phyloP scores from a whole-genome alignment of 2,888 invertebrate genomes.

The Lordiphosa andalusiaca region DNA sequence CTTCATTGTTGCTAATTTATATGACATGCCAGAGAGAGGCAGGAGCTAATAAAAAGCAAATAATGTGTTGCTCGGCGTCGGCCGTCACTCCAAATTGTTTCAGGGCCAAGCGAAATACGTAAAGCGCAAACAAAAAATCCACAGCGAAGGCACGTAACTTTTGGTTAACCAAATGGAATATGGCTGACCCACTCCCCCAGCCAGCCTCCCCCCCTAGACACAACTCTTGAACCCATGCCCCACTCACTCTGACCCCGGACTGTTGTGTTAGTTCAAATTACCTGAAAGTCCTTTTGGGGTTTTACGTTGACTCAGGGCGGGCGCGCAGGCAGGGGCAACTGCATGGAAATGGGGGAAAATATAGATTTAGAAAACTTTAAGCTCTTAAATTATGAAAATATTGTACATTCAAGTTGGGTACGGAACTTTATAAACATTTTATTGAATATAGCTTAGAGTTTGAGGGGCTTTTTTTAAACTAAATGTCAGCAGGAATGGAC shows the following conservation, averaged over 20 bases:
- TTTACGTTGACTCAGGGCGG: conserved; percentile 26
- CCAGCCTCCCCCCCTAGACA: conserved; percentile 32
- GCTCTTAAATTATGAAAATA: conserved; percentile 12
- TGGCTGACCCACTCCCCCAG: conserved; percentile 45
- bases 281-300: conserved; percentile 54
- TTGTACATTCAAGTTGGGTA: conserved; percentile 14
- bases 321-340: background rate
- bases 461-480: too few species aligned
- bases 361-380: too few species aligned
- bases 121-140: conserved; percentile 16
- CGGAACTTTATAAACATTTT: conserved; percentile 12
- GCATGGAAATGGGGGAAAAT: too few species aligned
- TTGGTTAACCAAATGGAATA: conserved; percentile 61
- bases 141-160: conserved; percentile 54
- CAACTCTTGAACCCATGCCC: conserved; percentile 3
- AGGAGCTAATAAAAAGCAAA: conserved; percentile 63
- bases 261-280: conserved; percentile 61
- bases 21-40: conserved; percentile 45
- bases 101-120: conserved; percentile 44
- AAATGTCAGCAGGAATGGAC: too few species aligned
- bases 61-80: conserved; percentile 59
- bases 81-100: conserved; percentile 52
- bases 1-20: conserved; percentile 73
- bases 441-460: too few species aligned
- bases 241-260: background rate